Percentiles rank a stretch among this genome's conserved stretches.
Evolutionary conservation across 2,888 invertebrate genomes (phyloP).

Genomic region (Adineta ricciae): DNA sequence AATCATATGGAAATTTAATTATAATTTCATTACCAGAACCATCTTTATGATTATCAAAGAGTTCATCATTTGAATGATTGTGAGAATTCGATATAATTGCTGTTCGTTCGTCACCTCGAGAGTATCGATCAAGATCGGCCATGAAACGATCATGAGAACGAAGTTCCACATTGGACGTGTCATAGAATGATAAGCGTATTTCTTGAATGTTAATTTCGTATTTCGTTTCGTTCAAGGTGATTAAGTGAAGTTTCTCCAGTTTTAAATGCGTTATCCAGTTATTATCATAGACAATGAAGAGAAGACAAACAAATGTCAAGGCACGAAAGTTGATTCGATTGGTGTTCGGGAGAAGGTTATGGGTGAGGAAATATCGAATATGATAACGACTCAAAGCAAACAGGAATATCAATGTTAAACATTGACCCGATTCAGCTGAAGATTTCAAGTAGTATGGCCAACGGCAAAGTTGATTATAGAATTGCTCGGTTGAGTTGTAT

Average conservation of each 20-base stretch:
- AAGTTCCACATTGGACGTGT: background rate
- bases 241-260: background rate
- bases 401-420: background rate
- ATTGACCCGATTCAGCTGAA: background rate
- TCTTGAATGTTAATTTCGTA: background rate
- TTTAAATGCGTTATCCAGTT: slow-evolving; percentile 15
- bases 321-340: background rate
- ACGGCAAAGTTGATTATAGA: background rate
- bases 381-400: background rate
- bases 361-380: background rate
- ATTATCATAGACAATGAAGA: background rate
- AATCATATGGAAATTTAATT: background rate
- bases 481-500: background rate
- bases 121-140: background rate
- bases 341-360: background rate
- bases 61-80: background rate
- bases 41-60: background rate
- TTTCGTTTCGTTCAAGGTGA: background rate
- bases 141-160: background rate
- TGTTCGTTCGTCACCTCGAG: background rate
- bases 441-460: background rate
- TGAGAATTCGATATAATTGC: background rate
- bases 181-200: background rate
- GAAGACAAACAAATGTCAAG: background rate
- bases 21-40: background rate